Evolutionary conservation across 2,113 vertebrate genomes (phyloP).

Genomic region (Corapipo altera): DNA sequence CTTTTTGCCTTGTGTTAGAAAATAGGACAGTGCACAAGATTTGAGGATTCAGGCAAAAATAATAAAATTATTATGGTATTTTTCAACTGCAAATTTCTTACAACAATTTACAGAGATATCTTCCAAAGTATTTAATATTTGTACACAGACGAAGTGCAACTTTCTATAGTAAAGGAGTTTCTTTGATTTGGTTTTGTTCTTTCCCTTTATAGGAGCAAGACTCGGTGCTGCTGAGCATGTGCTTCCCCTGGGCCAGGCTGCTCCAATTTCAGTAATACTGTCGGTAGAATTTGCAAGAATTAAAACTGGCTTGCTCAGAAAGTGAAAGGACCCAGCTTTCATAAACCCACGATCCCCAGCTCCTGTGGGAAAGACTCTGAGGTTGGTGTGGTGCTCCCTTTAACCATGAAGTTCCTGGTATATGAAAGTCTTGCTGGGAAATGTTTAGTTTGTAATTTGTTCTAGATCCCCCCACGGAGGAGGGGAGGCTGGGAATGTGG

Average conservation of each 20-base stretch:
- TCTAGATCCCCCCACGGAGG: fast-evolving
- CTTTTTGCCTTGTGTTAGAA: neutral
- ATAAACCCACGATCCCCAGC: neutral
- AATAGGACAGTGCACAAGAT: neutral
- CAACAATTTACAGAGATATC: neutral
- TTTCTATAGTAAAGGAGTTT: neutral
- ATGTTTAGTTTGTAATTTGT: neutral
- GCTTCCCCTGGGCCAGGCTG: neutral
- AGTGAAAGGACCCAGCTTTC: neutral
- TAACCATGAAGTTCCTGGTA: neutral
- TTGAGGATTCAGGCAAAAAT: neutral
- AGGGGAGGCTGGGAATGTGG: neutral
- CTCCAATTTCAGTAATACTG: neutral
- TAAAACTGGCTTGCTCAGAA: neutral
- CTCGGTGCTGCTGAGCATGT: neutral
- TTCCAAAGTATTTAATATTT: neutral
- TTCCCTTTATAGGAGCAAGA: neutral
- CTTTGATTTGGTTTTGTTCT: neutral
- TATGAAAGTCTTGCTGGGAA: neutral
- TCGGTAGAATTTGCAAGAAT: neutral
- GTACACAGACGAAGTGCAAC: neutral
- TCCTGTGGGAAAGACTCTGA: neutral
- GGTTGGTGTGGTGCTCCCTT: neutral
- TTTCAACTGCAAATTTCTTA: neutral
- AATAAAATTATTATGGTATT: neutral